These are phyloP conservation scores for Polypedilum pembai DNA, from an alignment of 1,140 invertebrate genomes.

Conservation along the genomic window DNA sequence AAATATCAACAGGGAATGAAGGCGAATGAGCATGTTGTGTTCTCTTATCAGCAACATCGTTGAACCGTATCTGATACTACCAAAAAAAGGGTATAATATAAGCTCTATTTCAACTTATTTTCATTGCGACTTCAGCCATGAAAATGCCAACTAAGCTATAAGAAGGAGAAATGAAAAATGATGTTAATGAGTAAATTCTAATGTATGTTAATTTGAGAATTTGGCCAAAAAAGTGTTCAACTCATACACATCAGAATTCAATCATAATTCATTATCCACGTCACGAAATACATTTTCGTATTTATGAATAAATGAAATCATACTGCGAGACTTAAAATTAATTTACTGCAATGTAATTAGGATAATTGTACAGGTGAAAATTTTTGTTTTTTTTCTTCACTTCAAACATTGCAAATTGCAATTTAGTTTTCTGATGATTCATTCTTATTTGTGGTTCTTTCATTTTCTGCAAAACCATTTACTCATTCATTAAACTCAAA, in stretches of 20 bases:
- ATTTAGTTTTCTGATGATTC: neutral
- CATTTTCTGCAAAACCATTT: neutral
- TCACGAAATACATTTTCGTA: neutral
- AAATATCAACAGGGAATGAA: slow-evolving; percentile 9
- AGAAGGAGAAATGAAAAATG: neutral
- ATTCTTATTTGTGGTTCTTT: neutral
- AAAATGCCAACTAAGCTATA: neutral
- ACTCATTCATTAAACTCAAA: too few species aligned
- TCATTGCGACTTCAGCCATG: neutral
- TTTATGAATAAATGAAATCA: too few species aligned
- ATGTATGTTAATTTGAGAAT: neutral
- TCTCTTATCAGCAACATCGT: neutral
- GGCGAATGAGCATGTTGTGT: slow-evolving; percentile 12
- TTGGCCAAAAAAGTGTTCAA: neutral
- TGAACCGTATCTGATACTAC: neutral
- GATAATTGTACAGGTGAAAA: neutral
- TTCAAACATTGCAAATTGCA: neutral
- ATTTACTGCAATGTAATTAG: too few species aligned
- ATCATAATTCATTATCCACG: slow-evolving; percentile 6
- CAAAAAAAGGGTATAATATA: neutral
- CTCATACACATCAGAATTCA: neutral
- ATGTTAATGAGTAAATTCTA: slow-evolving; percentile 2
- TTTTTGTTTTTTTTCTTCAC: neutral
- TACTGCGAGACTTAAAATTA: too few species aligned
- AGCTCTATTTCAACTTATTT: neutral